Conservation (phyloP, 2,888 invertebrate genomes). For the Ophioninae sp. region DNA sequence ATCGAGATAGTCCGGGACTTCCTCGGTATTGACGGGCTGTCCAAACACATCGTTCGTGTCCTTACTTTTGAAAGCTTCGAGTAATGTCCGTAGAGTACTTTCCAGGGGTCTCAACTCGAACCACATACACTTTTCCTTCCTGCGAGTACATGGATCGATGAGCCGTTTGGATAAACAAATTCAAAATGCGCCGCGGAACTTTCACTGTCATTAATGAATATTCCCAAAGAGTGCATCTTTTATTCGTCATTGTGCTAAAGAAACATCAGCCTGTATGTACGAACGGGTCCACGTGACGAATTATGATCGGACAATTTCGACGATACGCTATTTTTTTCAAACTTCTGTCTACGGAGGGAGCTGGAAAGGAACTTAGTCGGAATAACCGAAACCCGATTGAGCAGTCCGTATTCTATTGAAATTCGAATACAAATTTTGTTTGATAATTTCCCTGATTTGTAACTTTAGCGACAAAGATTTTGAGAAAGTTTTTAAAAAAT, state of each 20-base stretch:
- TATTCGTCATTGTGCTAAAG: not conserved
- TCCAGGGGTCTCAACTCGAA: slow-evolving; percentile 92
- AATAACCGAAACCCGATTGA: not conserved
- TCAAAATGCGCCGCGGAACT: not conserved
- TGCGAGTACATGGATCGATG: not conserved
- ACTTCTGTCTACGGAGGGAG: not conserved
- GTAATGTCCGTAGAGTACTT: slow-evolving; percentile 88
- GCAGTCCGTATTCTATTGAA: not conserved
- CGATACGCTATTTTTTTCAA: not conserved
- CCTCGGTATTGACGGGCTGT: slow-evolving; percentile 94
- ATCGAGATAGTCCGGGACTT: slow-evolving; percentile 95
- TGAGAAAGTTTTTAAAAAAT: not conserved
- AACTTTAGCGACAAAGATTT: not conserved
- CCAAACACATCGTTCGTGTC: slow-evolving; percentile 95
- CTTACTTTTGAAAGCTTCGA: slow-evolving; percentile 89
- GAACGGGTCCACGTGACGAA: not conserved
- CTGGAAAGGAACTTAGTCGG: not conserved
- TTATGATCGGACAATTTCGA: not conserved
- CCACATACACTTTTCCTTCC: slow-evolving; percentile 88
- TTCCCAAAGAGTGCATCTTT: not conserved
- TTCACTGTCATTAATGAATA: not conserved
- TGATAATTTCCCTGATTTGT: not conserved
- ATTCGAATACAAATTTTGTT: not conserved
- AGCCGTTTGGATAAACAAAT: not conserved
- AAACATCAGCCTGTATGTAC: not conserved